phyloP scores from a whole-genome alignment of 2,888 invertebrate species.

The Strigamia maritima region DNA sequence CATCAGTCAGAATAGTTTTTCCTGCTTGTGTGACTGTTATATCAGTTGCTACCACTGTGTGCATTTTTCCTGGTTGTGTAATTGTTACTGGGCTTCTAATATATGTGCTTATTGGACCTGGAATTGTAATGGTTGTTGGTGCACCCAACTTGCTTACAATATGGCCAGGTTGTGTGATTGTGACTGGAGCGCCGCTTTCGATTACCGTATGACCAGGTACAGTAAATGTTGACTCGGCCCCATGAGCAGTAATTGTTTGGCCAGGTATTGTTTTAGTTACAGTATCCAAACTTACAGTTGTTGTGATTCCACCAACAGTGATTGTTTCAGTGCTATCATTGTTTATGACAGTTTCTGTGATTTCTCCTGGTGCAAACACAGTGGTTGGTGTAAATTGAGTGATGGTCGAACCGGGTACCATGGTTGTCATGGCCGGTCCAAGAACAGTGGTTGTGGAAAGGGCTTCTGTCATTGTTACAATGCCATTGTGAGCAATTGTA shows the following conservation, averaged over 20 bases:
- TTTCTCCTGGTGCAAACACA: not conserved
- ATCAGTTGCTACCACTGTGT: not conserved
- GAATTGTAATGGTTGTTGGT: not conserved
- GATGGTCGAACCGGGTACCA: not conserved
- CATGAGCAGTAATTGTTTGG: not conserved
- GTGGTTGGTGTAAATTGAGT: not conserved
- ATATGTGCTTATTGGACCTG: not conserved
- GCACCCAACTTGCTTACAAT: not conserved
- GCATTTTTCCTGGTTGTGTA: not conserved
- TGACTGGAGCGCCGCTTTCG: not conserved
- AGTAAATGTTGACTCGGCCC: not conserved
- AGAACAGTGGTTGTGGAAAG: not conserved
- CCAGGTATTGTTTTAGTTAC: not conserved
- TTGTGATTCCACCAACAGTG: not conserved
- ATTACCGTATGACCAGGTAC: not conserved
- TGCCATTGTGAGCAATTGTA: not conserved
- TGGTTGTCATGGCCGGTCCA: not conserved
- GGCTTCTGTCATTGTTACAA: not conserved
- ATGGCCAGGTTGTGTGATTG: not conserved
- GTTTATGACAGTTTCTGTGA: not conserved
- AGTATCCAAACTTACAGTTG: not conserved
- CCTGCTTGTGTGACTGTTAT: not conserved
- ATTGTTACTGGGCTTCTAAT: not conserved
- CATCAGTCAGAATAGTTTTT: not conserved
- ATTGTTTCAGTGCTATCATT: not conserved